Evolutionary conservation across 2,113 vertebrate species (phyloP), one percentile per base, ranked within the genome.

Genomic region (Kryptolebias marmoratus): DNA sequence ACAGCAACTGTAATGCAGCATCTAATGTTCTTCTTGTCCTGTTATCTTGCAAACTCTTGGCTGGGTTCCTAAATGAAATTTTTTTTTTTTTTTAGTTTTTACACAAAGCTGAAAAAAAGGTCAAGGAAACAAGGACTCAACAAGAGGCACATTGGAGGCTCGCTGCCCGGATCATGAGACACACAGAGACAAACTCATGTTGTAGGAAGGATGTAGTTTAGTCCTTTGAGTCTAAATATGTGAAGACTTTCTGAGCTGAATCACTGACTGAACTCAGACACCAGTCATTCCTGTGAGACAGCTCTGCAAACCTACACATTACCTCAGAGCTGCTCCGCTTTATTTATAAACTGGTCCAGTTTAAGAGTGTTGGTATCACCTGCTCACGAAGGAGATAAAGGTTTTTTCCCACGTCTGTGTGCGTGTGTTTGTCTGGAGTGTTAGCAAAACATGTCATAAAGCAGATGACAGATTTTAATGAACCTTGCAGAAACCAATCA

Each of bases 231-330:
- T 62, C 73, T 52, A 57, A 75, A 48, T 62, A 30, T 31, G 44
- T 27, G 53, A 47, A 88, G 69, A 62, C 83, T 77, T 61, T 75
- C 64, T 62, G 39, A 49, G 56, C 50, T 63, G 68, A 73, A 68
- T 72, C 78, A 73, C 15, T 55, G 77, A 71, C 70, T 73, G 44
- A 27, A 52, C 54, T 73, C 22, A 64, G 52, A 52, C 55, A 48
- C 42, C 44, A 62, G 27, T 9, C 71, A 71, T 63, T 52, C 30
- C 36, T 30, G 28, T 47, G 18, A 63, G 49, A 48, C 64, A 64
- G 30, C 30, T 27, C 42, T 45, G 44, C 44, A 58, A 14, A 49
- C 75, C 28, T 76, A 14, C 13, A 52, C 18, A 76, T 53, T 62
- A 32, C 68, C 61, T 49, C 32, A 50, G 30, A 71, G 44, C 18